Percentiles rank a stretch among this genome's conserved stretches.
Conservation (phyloP, 2,113 vertebrate species). For the Desmodus rotundus region DNA sequence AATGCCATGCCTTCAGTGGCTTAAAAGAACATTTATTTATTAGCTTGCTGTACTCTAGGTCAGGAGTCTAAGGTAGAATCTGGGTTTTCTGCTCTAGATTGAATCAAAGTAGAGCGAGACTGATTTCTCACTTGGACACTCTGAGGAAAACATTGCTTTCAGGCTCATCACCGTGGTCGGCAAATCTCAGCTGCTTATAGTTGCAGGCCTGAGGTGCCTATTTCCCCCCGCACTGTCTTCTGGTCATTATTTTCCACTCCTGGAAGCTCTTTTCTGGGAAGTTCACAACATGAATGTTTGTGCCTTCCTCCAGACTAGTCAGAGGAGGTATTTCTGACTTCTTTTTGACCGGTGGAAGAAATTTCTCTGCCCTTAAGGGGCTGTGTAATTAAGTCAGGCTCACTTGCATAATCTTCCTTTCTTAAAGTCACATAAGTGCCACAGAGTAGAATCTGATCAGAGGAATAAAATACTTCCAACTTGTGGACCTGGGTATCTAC, state of each 20-base stretch:
- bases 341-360: neutral
- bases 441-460: neutral
- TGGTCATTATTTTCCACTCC: neutral
- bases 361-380: neutral
- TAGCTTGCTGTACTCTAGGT: neutral
- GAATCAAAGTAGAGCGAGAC: neutral
- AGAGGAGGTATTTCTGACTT: neutral
- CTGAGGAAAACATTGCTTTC: neutral
- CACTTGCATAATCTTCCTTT: neutral
- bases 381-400: neutral
- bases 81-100: neutral
- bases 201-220: neutral
- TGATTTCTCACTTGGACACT: neutral
- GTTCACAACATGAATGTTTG: neutral
- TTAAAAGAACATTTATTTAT: neutral
- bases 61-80: neutral
- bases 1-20: neutral
- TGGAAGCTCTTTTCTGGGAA: neutral
- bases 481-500: neutral
- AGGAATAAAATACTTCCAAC: neutral
- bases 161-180: neutral
- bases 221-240: neutral
- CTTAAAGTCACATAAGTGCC: neutral
- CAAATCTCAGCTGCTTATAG: neutral
- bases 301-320: neutral